Percentiles rank a stretch among this genome's conserved stretches.
Conservation (phyloP, 2,113 vertebrate species). For the Butorides virescens region DNA sequence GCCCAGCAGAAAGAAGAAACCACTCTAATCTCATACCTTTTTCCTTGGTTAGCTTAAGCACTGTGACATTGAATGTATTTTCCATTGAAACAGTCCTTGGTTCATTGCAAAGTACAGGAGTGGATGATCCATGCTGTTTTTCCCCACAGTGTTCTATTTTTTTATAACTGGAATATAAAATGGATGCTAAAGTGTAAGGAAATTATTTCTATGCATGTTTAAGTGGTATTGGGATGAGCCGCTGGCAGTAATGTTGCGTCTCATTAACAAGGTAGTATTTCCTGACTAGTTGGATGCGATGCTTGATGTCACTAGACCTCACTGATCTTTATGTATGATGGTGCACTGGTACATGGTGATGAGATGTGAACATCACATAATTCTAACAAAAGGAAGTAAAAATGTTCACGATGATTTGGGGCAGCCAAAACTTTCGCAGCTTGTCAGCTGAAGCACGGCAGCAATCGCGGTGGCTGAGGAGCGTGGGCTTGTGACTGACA, state of each 20-base stretch:
- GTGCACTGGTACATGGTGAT: background rate
- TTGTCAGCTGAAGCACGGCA: background rate
- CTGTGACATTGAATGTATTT: background rate
- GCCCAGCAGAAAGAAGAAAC: background rate
- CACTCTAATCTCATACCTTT: background rate
- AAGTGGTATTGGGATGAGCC: background rate
- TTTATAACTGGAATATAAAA: background rate
- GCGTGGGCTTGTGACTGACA: background rate
- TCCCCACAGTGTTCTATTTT: background rate
- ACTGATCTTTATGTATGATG: background rate
- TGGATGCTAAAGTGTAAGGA: background rate
- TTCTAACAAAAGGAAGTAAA: background rate
- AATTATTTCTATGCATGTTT: background rate
- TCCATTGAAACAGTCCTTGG: background rate
- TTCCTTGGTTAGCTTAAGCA: background rate
- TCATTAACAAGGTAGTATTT: background rate
- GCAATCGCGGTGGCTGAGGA: background rate
- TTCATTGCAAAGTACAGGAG: background rate
- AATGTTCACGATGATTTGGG: background rate
- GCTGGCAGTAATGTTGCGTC: background rate
- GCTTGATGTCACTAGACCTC: background rate
- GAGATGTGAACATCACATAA: background rate
- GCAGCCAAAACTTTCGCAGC: slow-evolving; percentile 23
- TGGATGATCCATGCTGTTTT: background rate
- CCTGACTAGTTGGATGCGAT: background rate